phyloP scores from a whole-genome alignment of 1,140 invertebrate genomes.

The Wiebesia pumilae region DNA sequence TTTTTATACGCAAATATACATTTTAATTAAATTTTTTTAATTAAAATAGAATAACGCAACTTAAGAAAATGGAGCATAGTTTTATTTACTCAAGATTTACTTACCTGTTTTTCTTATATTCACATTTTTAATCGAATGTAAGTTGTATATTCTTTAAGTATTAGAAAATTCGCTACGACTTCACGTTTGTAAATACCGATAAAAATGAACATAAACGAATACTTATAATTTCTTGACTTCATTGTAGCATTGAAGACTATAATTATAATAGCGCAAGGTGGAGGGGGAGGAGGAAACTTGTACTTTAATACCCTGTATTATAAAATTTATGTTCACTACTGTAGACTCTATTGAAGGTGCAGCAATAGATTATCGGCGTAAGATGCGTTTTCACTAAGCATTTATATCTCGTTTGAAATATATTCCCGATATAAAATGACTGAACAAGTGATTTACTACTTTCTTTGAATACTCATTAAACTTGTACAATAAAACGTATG shows the following conservation, averaged over 20 bases:
- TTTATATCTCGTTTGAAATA: conserved; percentile 34
- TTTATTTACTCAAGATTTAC: no score
- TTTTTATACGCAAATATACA: no score
- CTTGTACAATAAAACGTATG: background rate
- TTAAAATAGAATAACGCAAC: no score
- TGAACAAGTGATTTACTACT: conserved; percentile 4
- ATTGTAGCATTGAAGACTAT: background rate
- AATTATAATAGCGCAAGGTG: background rate
- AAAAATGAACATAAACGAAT: background rate
- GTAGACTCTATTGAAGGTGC: conserved; percentile 19
- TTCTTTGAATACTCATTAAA: conserved; percentile 16
- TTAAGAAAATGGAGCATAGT: no score
- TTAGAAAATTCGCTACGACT: background rate
- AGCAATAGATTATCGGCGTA: conserved; percentile 25
- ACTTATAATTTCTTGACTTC: background rate
- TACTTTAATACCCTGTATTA: background rate
- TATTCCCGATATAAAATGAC: conserved; percentile 19
- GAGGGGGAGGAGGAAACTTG: background rate
- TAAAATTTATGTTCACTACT: conserved; percentile 37
- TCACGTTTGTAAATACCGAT: background rate
- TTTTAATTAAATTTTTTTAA: no score
- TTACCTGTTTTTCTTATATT: no score
- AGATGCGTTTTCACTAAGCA: conserved; percentile 1
- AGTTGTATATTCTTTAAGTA: background rate
- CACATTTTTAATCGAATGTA: no score